phyloP scores from a whole-genome alignment of 2,113 vertebrate genomes.

The Coregonus clupeaformis region DNA sequence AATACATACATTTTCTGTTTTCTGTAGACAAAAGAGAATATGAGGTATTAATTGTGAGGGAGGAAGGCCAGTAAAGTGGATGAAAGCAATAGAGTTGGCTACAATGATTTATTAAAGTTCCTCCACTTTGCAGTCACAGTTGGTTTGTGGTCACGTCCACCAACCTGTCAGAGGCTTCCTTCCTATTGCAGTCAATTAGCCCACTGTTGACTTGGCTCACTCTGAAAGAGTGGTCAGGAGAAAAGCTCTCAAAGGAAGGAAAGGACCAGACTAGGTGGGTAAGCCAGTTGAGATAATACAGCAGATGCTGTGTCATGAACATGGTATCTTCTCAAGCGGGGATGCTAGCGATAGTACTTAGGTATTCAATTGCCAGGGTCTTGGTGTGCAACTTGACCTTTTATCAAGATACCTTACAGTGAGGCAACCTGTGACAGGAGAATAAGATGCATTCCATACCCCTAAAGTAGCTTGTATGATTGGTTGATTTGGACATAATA shows the following conservation, averaged over 20 bases:
- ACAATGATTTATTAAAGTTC: background rate
- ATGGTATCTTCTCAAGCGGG: background rate
- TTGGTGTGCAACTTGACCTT: background rate
- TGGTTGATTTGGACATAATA: too few relatives aligned
- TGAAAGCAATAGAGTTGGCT: background rate
- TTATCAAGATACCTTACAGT: background rate
- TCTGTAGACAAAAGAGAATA: background rate
- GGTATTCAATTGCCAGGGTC: background rate
- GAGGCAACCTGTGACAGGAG: background rate
- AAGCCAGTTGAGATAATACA: background rate
- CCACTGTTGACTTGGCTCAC: background rate
- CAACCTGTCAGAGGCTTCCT: conserved; percentile 1
- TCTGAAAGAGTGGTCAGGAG: background rate
- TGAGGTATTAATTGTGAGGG: background rate
- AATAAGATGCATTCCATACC: too few relatives aligned
- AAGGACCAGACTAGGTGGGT: background rate
- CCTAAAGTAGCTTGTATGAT: too few relatives aligned
- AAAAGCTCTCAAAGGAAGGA: background rate
- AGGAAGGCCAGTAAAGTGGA: background rate
- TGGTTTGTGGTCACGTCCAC: background rate
- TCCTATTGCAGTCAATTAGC: background rate
- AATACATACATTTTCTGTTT: background rate
- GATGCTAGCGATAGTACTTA: background rate
- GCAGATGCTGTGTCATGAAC: background rate
- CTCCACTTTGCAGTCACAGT: background rate